Conservation (phyloP, 1,140 invertebrate species). For the Cotesia glomerata region DNA sequence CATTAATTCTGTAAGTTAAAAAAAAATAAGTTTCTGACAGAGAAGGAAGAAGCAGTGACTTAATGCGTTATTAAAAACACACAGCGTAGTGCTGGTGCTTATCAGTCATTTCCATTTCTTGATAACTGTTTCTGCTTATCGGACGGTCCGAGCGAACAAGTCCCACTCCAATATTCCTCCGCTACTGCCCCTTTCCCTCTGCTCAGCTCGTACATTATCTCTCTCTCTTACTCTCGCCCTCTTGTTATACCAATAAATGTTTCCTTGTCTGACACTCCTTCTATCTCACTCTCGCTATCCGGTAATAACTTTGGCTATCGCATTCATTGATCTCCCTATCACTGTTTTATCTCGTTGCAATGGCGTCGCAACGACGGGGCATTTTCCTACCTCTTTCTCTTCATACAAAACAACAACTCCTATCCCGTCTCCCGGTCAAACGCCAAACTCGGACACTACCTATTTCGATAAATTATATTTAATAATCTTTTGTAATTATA, state of each 20-base stretch:
- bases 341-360: constrained; percentile 62
- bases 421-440: not conserved
- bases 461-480: not conserved
- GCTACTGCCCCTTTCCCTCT: not conserved
- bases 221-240: constrained; percentile 1
- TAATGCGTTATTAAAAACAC: constrained; percentile 42
- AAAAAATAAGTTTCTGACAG: constrained; percentile 1
- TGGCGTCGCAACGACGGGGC: constrained; percentile 50
- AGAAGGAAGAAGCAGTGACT: constrained; percentile 5
- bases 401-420: not conserved
- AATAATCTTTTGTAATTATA: not conserved
- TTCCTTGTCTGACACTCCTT: constrained; percentile 35
- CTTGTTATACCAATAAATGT: constrained; percentile 26
- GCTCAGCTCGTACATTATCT: not conserved
- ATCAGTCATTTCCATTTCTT: constrained; percentile 65
- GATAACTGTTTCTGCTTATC: constrained; percentile 64
- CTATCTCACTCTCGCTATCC: constrained; percentile 59
- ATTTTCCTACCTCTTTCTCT: constrained; percentile 13
- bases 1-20: not conserved
- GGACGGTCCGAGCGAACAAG: constrained; percentile 45
- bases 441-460: not conserved
- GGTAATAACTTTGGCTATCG: constrained; percentile 64
- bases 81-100: constrained; percentile 42
- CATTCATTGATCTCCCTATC: constrained; percentile 64
- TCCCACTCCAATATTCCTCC: constrained; percentile 4